Conservation (phyloP, 2,888 invertebrate genomes). For the Cephonodes hylas region DNA sequence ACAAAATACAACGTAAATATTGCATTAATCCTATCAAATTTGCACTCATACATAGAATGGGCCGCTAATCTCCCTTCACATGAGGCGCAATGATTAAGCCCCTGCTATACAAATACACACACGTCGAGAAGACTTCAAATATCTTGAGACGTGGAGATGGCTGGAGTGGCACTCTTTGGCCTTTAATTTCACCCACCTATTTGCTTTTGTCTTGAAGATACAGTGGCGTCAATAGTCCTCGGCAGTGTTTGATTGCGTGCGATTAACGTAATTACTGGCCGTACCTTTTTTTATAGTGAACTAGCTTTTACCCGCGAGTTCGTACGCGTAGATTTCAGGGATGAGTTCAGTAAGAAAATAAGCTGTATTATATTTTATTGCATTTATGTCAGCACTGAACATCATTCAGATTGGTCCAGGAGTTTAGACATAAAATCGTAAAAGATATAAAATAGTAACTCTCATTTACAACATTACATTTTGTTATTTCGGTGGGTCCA, state of each 20-base stretch:
- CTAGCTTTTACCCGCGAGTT: too few relatives aligned
- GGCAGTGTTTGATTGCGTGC: background rate
- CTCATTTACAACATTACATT: too few relatives aligned
- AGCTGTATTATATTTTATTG: too few relatives aligned
- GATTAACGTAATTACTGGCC: too few relatives aligned
- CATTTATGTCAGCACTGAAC: too few relatives aligned
- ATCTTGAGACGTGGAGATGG: slow-evolving; percentile 17
- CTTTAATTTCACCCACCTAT: background rate
- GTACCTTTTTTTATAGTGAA: too few relatives aligned
- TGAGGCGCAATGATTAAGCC: slow-evolving; percentile 27
- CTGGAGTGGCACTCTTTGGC: background rate
- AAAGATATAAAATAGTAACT: too few relatives aligned
- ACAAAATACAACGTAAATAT: background rate
- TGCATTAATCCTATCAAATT: background rate
- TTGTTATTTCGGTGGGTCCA: too few relatives aligned
- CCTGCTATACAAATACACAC: slow-evolving; percentile 15
- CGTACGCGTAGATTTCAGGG: too few relatives aligned
- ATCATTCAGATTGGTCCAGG: too few relatives aligned
- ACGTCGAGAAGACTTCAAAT: slow-evolving; percentile 13
- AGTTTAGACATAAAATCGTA: too few relatives aligned
- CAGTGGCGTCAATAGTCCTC: background rate
- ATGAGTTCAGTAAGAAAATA: too few relatives aligned
- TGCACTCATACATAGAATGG: background rate
- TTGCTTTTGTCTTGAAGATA: slow-evolving; percentile 1
- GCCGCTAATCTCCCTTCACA: slow-evolving; percentile 10